Percentiles rank a stretch among this genome's conserved stretches.
Conservation (phyloP, 2,888 invertebrate genomes). For the Acronicta psi region DNA sequence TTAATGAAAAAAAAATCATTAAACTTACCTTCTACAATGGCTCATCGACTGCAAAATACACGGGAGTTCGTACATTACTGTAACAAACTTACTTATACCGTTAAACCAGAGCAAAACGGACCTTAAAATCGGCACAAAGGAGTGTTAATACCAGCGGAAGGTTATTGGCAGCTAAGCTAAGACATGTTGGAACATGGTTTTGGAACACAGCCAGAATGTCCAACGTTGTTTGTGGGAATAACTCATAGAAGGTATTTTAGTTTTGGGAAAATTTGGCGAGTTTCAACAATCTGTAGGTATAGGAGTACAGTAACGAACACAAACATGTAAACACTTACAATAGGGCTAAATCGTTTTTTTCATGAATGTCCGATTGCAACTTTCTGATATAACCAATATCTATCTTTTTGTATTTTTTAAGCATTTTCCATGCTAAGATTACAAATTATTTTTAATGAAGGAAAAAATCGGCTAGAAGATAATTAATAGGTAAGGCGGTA, state of each 20-base stretch:
- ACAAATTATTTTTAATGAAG: no score
- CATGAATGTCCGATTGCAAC: no score
- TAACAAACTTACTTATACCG: not conserved
- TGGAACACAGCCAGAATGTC: constrained; percentile 40
- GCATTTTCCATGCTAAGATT: no score
- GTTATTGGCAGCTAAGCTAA: constrained; percentile 22
- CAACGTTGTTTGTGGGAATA: constrained; percentile 41
- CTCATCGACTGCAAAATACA: constrained; percentile 31
- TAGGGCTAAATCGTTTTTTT: no score
- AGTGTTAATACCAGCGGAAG: not conserved
- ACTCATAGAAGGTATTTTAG: constrained; percentile 35
- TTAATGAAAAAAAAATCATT: constrained; percentile 10
- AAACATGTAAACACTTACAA: no score
- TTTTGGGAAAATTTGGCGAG: constrained; percentile 25
- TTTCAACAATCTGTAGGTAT: constrained; percentile 23
- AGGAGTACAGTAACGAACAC: no score
- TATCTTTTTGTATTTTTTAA: no score
- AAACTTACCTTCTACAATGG: constrained; percentile 23
- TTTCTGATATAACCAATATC: no score
- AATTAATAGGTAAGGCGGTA: no score
- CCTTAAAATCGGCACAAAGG: not conserved
- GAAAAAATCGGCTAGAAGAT: no score
- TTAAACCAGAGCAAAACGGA: not conserved
- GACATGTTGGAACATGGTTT: constrained; percentile 48
- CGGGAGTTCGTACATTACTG: constrained; percentile 20